Evolutionary conservation across 1,140 invertebrate species (phyloP), one percentile per base, ranked within the genome.

Genomic region (Latrodectus geometricus): DNA sequence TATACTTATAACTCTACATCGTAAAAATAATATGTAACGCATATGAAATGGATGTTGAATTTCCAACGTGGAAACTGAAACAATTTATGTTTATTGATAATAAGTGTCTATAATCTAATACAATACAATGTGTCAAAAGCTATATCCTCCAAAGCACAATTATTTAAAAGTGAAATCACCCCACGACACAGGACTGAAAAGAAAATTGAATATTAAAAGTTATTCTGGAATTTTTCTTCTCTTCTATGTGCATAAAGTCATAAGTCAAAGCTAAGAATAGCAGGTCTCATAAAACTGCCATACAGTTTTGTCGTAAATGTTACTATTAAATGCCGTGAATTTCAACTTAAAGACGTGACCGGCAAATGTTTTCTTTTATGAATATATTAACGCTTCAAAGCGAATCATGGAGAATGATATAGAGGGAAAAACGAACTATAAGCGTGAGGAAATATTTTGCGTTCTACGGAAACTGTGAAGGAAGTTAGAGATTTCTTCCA

Each of bases 231-330:
- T 84, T 84, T 17, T 75, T 66, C 70, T 74, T 61, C 74, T 48
- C 54, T 17, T 61, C 17, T 14, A 11, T 61, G 17, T 56, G 83
- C 35, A 85, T 77, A 85, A 85, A 77, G 73, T 77, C 83, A 76
- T 85, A 85, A 85, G 83, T 85, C 83, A 77, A 85, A 85, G 72
- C 74, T 77, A 76, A 85, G 83, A 85, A 85, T 77, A 85, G 73
- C 61, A 5, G 20, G 7, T n/a, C 66, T 77, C 74, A 85, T 85
- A 85, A 85, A 85, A 77, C 61, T 77, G 83, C 83, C 74, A 85
- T 61, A 84, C 49, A 74, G 9, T 61, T 69, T 77, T 77, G 61
- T 85, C 61, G 74, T 85, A 85, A 70, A 61, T 48, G 73, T 85
- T 77, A 77, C 74, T 85, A 76, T 70, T 85, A 85, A 85, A 85